Evolutionary conservation across 2,797 vertebrate species (phyloP).

Genomic region (Percopsis omiscomaycus): DNA sequence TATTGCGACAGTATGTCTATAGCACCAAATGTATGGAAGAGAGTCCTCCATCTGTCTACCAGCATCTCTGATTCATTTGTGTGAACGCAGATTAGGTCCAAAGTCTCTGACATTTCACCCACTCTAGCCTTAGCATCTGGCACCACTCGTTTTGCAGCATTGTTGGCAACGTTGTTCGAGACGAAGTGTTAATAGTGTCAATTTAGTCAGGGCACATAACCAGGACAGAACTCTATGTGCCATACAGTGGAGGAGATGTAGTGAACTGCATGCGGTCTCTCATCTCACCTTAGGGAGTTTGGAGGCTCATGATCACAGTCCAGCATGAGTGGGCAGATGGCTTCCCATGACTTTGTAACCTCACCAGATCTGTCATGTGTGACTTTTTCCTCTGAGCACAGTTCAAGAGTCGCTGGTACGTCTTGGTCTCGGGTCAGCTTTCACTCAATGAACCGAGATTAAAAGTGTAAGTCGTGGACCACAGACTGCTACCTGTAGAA

Average conservation of each 20-base stretch:
- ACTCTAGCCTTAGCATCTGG: neutral
- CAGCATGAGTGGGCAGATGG: conserved; percentile 79
- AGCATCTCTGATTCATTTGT: conserved; percentile 9
- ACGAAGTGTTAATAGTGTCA: conserved; percentile 22
- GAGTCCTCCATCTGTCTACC: conserved; percentile 17
- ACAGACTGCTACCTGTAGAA: conserved; percentile 37
- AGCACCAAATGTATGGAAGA: conserved; percentile 1
- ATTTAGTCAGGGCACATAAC: conserved; percentile 21
- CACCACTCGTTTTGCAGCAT: neutral
- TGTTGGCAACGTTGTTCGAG: conserved; percentile 32
- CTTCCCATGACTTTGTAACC: conserved; percentile 67
- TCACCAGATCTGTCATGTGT: conserved; percentile 66
- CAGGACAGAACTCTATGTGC: conserved; percentile 23
- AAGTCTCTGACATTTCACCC: neutral
- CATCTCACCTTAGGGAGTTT: conserved; percentile 66
- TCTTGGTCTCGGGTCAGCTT: conserved; percentile 45
- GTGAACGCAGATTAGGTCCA: neutral
- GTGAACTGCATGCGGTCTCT: conserved; percentile 44
- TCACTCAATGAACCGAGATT: conserved; percentile 19
- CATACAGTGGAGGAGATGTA: conserved; percentile 44
- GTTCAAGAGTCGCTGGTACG: conserved; percentile 35
- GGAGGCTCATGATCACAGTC: conserved; percentile 70
- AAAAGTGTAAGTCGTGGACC: neutral
- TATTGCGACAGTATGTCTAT: conserved; percentile 15
- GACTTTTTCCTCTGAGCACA: conserved; percentile 43